Percentiles rank a stretch among this genome's conserved stretches.
phyloP scores from a whole-genome alignment of 2,797 vertebrate species.

The Lerista edwardsae region DNA sequence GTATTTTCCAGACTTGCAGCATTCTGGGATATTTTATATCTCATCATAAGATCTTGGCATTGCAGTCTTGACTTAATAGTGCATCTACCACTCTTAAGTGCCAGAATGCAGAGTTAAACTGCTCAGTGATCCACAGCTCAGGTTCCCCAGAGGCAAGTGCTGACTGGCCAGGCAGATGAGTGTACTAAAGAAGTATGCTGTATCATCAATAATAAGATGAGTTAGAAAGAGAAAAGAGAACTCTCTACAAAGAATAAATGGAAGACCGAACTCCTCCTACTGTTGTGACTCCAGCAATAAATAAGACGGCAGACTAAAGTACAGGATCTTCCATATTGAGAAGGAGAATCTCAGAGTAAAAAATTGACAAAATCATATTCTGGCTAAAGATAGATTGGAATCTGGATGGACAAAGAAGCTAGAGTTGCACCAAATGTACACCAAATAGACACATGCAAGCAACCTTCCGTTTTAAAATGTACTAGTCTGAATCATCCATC shows the following conservation, averaged over 20 bases:
- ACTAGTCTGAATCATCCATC: slow-evolving; percentile 5
- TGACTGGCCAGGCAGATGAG: background rate
- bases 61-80: background rate
- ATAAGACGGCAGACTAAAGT: rapidly evolving
- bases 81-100: background rate
- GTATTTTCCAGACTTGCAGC: background rate
- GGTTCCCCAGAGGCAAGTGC: background rate
- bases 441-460: background rate
- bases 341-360: background rate
- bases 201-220: background rate
- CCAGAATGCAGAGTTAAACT: background rate
- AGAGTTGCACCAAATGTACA: background rate
- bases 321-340: rapidly evolving
- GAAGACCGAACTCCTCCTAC: background rate
- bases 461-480: background rate
- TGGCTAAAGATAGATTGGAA: rapidly evolving
- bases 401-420: rapidly evolving
- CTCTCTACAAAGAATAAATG: background rate
- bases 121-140: background rate
- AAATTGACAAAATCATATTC: rapidly evolving
- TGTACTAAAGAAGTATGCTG: background rate
- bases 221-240: slow-evolving; percentile 8
- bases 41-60: background rate
- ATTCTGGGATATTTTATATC: background rate
- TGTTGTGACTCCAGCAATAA: rapidly evolving